phyloP scores from a whole-genome alignment of 2,113 vertebrate species.

The Bagarius yarrelli region DNA sequence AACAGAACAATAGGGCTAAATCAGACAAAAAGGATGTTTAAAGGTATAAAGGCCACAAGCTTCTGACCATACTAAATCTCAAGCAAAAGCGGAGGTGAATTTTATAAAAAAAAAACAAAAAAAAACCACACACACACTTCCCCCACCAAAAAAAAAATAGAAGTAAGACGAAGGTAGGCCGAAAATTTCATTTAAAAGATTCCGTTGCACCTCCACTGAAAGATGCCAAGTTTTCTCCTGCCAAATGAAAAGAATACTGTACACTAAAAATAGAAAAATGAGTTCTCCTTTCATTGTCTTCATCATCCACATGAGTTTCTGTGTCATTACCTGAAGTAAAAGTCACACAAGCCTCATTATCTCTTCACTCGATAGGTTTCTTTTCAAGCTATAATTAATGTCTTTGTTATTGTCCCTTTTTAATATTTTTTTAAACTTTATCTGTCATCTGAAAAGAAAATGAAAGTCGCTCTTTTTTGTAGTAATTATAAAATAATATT shows the following conservation, averaged over 20 bases:
- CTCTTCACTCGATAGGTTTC: neutral
- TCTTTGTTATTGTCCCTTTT: neutral
- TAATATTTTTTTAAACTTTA: neutral
- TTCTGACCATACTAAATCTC: no score
- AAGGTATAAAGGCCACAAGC: no score
- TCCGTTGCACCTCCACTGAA: neutral
- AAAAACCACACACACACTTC: no score
- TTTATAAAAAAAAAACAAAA: no score
- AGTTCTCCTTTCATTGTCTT: neutral
- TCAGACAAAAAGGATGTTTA: neutral
- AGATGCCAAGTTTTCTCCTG: neutral
- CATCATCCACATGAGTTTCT: neutral
- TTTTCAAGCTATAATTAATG: neutral
- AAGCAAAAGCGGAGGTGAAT: no score
- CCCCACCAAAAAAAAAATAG: no score
- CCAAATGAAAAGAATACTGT: constrained; percentile 4
- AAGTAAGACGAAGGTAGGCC: no score
- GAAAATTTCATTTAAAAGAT: neutral
- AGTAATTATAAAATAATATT: neutral
- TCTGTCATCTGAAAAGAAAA: neutral
- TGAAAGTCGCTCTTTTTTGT: neutral
- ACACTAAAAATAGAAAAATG: neutral
- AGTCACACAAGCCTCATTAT: neutral
- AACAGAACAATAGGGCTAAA: neutral
- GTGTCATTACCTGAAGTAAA: constrained; percentile 14